Evolutionary conservation across 2,113 vertebrate species (phyloP), one percentile per base, ranked within the genome.

Genomic region (Australoheros scitulus): DNA sequence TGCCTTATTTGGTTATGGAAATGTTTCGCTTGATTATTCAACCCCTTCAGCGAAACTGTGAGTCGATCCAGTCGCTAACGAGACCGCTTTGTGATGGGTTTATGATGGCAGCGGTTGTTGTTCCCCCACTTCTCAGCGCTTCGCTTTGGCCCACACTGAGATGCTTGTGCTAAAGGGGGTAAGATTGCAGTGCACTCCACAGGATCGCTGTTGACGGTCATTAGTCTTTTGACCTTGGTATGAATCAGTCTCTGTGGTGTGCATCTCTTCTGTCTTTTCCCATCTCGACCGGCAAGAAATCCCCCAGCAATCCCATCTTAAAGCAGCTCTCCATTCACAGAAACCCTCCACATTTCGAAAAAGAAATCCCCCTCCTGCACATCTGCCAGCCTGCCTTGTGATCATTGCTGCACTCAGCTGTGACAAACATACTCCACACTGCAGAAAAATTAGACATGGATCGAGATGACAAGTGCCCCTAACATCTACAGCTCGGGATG

Each of bases 1-100:
- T 83, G 61, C 85, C 82, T 65, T 87, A 80, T 94, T 93, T 92
- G 89, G 80, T 87, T 89, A 88, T 90, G 92, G 77, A 89, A 92
- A 89, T 86, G 88, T 85, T 85, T 87, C 36, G 78, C 85, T 84
- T 90, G 91, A 93, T 93, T 88, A 92, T 87, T 68, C 88, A 58
- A 58, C 59, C 82, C 92, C 93, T 86, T 61, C 87, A 86, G 92
- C 85, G 52, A 61, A 90, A 89, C 72, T 58, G 34, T 11, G 63
- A 80, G 61, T 84, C 50, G 41, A 91, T 81, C 59, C 47, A 68
- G 82, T 89, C 32, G 15, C 83, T 72, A 72, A 72, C 47, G 68
- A 72, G 47, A 86, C 75, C 24, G 10, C 84, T 86, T 81, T 63
- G 47, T 89, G 87, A 93, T 92, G 92, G 87, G 50, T 86, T 85